Conservation (phyloP, 2,888 invertebrate species). For the Mellilla xanthometata region DNA sequence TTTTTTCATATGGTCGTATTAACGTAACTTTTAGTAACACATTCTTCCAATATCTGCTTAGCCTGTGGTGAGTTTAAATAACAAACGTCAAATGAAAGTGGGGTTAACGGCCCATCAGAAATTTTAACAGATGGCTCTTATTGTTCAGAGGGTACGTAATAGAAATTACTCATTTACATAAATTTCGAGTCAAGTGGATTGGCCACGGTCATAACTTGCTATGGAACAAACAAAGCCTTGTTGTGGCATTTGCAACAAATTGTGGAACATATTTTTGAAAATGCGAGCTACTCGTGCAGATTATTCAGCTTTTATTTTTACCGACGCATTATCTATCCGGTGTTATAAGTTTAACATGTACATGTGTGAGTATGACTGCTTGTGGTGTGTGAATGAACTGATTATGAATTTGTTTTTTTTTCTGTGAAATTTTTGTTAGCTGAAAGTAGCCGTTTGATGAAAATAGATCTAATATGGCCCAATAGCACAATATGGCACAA, state of each 20-base stretch:
- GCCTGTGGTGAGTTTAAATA: constrained; percentile 21
- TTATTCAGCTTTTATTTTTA: no score
- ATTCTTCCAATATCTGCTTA: constrained; percentile 6
- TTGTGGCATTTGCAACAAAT: constrained; percentile 1
- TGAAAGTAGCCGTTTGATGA: no score
- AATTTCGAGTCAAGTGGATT: constrained; percentile 18
- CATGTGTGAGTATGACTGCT: no score
- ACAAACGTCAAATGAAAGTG: constrained; percentile 28
- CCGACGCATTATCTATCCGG: no score
- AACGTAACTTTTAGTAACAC: constrained; percentile 3
- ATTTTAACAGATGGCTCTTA: constrained; percentile 30
- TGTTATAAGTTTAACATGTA: no score
- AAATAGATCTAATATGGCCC: no score
- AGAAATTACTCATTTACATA: constrained; percentile 27
- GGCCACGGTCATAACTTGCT: constrained; percentile 20
- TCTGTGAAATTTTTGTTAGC: no score
- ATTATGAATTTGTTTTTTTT: no score
- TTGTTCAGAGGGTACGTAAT: constrained; percentile 25
- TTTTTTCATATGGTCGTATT: no score
- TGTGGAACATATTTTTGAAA: neutral
- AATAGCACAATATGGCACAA: no score
- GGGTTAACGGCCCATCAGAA: constrained; percentile 32
- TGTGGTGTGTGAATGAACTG: no score
- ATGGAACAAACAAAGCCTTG: constrained; percentile 14
- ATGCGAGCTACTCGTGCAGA: neutral